phyloP scores from a whole-genome alignment of 2,888 invertebrate genomes.

The Sphaeridia pumilis region DNA sequence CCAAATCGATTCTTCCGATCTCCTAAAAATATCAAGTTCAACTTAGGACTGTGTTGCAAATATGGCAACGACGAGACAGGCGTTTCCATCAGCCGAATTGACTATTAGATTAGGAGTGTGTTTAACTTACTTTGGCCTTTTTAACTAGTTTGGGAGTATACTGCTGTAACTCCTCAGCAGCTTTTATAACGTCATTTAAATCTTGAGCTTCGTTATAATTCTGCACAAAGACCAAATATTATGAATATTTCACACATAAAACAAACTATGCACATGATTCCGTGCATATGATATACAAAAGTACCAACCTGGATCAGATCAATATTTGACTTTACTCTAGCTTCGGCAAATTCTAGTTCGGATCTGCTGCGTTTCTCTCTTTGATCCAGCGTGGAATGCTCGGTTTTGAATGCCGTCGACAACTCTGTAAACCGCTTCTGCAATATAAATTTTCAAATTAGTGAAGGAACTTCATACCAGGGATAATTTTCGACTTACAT shows the following conservation, averaged over 20 bases:
- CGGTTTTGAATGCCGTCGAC: conserved; percentile 30
- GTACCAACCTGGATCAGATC: conserved; percentile 17
- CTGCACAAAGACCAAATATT: no score
- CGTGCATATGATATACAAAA: no score
- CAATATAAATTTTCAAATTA: background rate
- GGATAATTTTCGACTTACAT: conserved; percentile 8
- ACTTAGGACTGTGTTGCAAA: background rate
- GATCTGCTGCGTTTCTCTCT: conserved; percentile 17
- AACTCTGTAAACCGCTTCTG: conserved; percentile 30
- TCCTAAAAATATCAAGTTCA: conserved; percentile 18
- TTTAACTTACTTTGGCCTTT: conserved; percentile 25
- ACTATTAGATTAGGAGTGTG: background rate
- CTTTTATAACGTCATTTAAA: background rate
- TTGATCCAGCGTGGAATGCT: conserved; percentile 24
- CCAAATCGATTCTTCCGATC: conserved; percentile 33
- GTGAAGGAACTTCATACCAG: background rate
- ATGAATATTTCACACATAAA: no score
- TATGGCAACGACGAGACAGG: background rate
- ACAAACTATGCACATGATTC: no score
- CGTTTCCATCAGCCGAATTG: background rate
- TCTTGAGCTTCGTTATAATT: background rate
- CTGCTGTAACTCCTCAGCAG: conserved; percentile 22
- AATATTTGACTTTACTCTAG: conserved; percentile 24
- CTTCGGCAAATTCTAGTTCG: conserved; percentile 25
- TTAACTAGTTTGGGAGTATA: conserved; percentile 21